phyloP scores from a whole-genome alignment of 2,888 invertebrate genomes.

The Prosapia bicincta region DNA sequence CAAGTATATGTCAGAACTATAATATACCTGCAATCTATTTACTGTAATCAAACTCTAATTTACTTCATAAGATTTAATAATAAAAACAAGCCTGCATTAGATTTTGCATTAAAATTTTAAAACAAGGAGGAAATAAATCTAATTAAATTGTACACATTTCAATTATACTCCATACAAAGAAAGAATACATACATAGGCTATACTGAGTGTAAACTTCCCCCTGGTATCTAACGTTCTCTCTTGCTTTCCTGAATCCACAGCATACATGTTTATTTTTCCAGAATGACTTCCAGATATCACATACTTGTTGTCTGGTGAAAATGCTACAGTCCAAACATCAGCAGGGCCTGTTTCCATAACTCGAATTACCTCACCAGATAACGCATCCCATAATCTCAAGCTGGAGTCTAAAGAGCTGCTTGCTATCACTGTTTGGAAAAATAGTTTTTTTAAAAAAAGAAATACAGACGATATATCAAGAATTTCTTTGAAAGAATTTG shows the following conservation, averaged over 20 bases:
- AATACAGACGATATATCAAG: not conserved
- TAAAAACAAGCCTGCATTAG: no score
- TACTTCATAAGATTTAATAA: no score
- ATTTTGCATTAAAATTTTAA: no score
- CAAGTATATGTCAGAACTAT: no score
- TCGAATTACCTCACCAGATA: conserved; percentile 78
- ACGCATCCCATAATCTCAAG: conserved; percentile 87
- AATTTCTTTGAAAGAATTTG: not conserved
- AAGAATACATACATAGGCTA: conserved; percentile 80
- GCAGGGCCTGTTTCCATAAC: conserved; percentile 86
- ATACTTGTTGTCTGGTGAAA: conserved; percentile 91
- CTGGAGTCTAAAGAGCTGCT: conserved; percentile 94
- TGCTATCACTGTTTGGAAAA: conserved; percentile 49
- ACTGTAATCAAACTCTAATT: no score
- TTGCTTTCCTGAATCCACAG: conserved; percentile 82
- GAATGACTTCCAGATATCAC: conserved; percentile 92
- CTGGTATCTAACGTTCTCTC: conserved; percentile 90
- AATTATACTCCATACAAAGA: no score
- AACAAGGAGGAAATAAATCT: no score
- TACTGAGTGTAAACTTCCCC: conserved; percentile 93
- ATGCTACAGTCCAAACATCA: conserved; percentile 95
- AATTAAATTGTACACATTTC: not conserved
- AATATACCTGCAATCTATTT: no score
- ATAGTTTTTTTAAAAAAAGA: no score
- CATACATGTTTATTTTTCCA: conserved; percentile 91